Base-by-base conservation (phyloP, 2,888 invertebrate species). In the Ornithoptera alexandrae region DNA sequence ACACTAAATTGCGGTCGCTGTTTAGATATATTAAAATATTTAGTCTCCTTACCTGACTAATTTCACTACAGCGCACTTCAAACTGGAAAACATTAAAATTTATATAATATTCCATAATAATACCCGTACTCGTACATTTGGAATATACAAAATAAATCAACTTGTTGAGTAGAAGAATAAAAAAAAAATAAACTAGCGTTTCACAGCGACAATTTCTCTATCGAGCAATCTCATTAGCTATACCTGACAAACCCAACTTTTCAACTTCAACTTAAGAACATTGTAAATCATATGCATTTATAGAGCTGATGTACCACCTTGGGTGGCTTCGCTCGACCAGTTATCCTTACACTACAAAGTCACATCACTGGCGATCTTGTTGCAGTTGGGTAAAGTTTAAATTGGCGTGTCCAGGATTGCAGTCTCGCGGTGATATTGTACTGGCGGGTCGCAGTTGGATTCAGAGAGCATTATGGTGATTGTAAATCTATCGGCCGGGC, bases 231-330 rank as follows among this genome's bases (percentile, higher is more conserved):
- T 84, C 82, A 84, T 83, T 82, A 81, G 78, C 76, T 83, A 78
- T 79, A 80, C 79, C 78, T 85, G 86, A 86, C 84, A 82, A 84
- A 83, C 78, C 80, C 80, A 84, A 87, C 86, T 89, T 89, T 86
- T 89, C 88, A 88, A 88, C 85, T 86, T 87, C 84, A 84, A 82
- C 80, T 84, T 84, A 86, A 84, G 87, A 83, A 83, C 83, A 85
- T 86, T 86, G 86, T 89, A 90, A 90, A 90, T 89, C 86, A 88
- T 85, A 81, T 78, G 80, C 90, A 86, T 90, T 90, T 90, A 89
- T 89, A 86, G 88, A 81, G 81, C 79, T 83, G 80, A 80, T 79
- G 80, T 75, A 46, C 78, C 89, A 84, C 87, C 82, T 83, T 90
- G 90, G 90, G 90, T 90, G 90, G 90, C 85, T 80, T 73, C 72